phyloP scores from a whole-genome alignment of 2,888 invertebrate genomes.

The Phengaris alcon region DNA sequence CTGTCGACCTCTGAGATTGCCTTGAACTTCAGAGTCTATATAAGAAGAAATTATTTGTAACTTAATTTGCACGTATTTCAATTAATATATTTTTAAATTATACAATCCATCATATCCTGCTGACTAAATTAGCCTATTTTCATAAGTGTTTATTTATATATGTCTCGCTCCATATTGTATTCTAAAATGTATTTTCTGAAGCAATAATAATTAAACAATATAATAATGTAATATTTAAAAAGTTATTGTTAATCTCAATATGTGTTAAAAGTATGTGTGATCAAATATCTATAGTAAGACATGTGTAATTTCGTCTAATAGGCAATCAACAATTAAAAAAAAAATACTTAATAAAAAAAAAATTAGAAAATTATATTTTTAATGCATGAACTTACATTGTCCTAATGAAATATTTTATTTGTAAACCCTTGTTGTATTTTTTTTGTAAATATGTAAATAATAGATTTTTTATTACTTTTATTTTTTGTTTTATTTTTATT shows the following conservation, averaged over 20 bases:
- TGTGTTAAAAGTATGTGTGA: background rate
- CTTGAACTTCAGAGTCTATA: background rate
- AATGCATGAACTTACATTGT: conserved; percentile 5
- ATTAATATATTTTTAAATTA: no score
- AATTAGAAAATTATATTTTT: background rate
- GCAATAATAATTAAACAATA: background rate
- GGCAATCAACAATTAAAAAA: background rate
- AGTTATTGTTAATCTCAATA: background rate
- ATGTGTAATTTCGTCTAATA: background rate
- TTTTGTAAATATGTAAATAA: conserved; percentile 24
- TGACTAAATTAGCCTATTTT: background rate
- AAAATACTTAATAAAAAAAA: background rate
- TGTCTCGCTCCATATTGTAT: background rate
- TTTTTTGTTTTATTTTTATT: background rate
- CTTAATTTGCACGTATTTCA: no score
- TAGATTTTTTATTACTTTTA: conserved; percentile 26
- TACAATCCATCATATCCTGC: background rate
- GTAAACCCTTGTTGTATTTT: conserved; percentile 16
- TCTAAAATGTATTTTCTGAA: background rate
- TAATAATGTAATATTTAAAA: background rate
- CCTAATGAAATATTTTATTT: conserved; percentile 2
- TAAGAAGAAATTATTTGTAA: no score
- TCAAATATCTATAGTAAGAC: background rate
- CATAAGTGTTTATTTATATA: conserved; percentile 2
- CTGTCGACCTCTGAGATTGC: background rate